Evolutionary conservation across 1,140 invertebrate genomes (phyloP), one percentile per base, ranked within the genome.

Genomic region (Hestina assimilis): DNA sequence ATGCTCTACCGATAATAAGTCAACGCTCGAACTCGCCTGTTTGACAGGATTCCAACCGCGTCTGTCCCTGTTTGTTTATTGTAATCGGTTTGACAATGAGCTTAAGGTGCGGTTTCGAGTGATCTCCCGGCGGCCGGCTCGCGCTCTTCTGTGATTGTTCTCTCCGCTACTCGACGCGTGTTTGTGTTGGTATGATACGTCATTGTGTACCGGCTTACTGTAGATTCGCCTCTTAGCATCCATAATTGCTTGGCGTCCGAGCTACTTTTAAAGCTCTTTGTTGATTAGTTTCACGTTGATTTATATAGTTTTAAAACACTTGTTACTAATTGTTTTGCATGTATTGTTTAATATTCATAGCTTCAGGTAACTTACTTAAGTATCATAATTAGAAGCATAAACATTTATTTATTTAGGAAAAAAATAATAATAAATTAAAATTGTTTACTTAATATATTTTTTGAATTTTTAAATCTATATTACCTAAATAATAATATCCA

Each of bases 101-200:
- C 84, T 88, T 88, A 88, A 88, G 84, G 84, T 88, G 85, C 83
- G 85, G 83, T 88, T 88, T 88, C 81, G 79, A 84, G 79, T 88
- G 85, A 86, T 88, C 78, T 84, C 75, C 60, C 56, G 71, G 69
- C 80, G 83, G 75, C 59, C 58, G 69, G 70, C 69, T 67, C 72
- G 75, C 76, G 75, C 70, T 74, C 78, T 75, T 69, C 70, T 74
- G 70, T 78, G 83, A 83, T 84, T 83, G 81, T 84, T 80, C 80
- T 82, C 80, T 74, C 69, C 63, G 75, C 78, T 82, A 73, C 79
- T 78, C 78, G 67, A 63, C 69, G 69, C 70, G 65, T 81, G 79
- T 82, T 80, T 84, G 84, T 83, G 77, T 82, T 83, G 60, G 82
- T 86, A 81, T 84, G 75, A 84, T 85, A 83, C 79, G 83, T 84